Evolutionary conservation across 2,888 invertebrate genomes (phyloP), one percentile per base, ranked within the genome.

Genomic region (Drosophila crucigera): DNA sequence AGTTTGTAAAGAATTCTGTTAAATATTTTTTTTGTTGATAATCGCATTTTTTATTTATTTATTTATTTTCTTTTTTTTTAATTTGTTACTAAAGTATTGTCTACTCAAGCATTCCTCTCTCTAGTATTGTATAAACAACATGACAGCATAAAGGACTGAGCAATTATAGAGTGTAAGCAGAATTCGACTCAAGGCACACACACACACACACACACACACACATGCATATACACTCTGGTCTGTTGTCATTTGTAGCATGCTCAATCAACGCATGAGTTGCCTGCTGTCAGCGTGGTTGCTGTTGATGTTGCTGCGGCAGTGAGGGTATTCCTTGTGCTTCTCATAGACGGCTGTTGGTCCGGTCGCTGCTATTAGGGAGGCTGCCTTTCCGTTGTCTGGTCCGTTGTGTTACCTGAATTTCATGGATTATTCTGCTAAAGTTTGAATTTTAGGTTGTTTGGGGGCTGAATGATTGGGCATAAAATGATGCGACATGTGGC

Each of bases 401-500:
- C 47, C 47, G 1, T 16, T 22, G 4, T 47, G 47, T 9, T 37
- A 28, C 37, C 6, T 16, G 25, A 7, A 35, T 55, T 30, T 10
- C n/a, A n/a, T 39, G 19, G 9, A 16, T 11, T 25, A 16, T 28
- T 43, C 43, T n/a, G 41, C 43, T 35, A 2, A 54, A 58, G 71
- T 54, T 62, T 2, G 31, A 9, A 28, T 59, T 66, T 43, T 16
- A 16, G 16, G 2, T 35, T 5, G 16, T 16, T 33, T 33, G 11
- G 33, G 33, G 11, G 4, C 33, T 35, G 33, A 35, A 56, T 61
- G 72, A 71, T 39, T 16, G 30, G 55, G 61, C 73, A 73, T n/a
- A 37, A 71, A 62, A 58, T 22, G n/a, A 80, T 79, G 77, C 69
- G 80, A 75, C 49, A 61, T 54, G 49, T 50, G 53, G 58, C 43